phyloP scores from a whole-genome alignment of 1,140 invertebrate genomes.

The Mylabris phalerata region DNA sequence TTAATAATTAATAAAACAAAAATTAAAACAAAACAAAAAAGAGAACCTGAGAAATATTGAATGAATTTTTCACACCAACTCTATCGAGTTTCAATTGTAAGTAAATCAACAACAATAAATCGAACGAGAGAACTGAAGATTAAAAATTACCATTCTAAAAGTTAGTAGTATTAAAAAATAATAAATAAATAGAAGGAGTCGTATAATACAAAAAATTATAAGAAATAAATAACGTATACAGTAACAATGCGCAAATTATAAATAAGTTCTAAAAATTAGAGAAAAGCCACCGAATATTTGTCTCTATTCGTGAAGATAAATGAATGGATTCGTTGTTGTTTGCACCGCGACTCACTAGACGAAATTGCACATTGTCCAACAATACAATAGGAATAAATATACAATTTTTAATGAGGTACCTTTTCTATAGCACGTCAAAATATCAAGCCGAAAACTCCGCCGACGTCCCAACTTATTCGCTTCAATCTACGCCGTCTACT shows the following conservation, averaged over 20 bases:
- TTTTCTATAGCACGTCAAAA: slow-evolving; percentile 36
- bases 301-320: neutral
- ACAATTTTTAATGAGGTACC: slow-evolving; percentile 32
- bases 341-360: slow-evolving; percentile 28
- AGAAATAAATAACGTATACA: slow-evolving; percentile 16
- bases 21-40: neutral
- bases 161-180: neutral
- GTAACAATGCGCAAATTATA: slow-evolving; percentile 21
- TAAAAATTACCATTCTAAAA: too few species aligned
- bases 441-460: neutral
- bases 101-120: neutral
- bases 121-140: too few species aligned
- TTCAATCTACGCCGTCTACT: neutral
- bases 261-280: slow-evolving; percentile 15
- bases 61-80: slow-evolving; percentile 10
- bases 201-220: slow-evolving; percentile 1
- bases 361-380: slow-evolving; percentile 38
- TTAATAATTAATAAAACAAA: neutral
- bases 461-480: neutral
- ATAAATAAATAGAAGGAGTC: neutral
- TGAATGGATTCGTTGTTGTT: slow-evolving; percentile 23
- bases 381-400: slow-evolving; percentile 27
- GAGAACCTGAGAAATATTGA: slow-evolving; percentile 12
- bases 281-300: slow-evolving; percentile 9
- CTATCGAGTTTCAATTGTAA: too few species aligned